phyloP scores from a whole-genome alignment of 2,888 invertebrate species.

The Papilio demoleus region DNA sequence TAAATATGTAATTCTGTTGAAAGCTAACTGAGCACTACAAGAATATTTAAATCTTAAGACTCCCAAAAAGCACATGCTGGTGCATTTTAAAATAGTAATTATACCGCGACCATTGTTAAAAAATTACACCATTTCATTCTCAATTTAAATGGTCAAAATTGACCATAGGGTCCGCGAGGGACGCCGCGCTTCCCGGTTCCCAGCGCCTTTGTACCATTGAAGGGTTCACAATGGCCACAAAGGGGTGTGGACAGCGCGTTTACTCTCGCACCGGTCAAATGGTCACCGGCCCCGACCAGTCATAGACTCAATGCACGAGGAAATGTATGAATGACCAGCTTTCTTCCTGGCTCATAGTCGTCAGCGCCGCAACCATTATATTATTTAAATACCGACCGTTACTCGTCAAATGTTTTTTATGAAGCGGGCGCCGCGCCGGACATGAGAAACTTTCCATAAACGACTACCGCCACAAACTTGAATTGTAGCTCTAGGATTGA shows the following conservation, averaged over 20 bases:
- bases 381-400: constrained; percentile 79
- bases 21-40: neutral
- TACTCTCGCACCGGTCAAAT: constrained; percentile 77
- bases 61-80: neutral
- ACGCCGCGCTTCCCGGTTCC: constrained; percentile 76
- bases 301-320: constrained; percentile 73
- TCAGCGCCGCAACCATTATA: constrained; percentile 69
- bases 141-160: constrained; percentile 66
- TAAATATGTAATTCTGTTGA: neutral
- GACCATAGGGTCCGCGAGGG: constrained; percentile 53
- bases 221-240: constrained; percentile 77
- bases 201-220: constrained; percentile 72
- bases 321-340: constrained; percentile 78
- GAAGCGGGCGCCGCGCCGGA: constrained; percentile 55
- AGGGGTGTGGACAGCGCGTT: constrained; percentile 80
- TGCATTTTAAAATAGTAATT: constrained; percentile 36
- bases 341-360: constrained; percentile 66
- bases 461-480: constrained; percentile 35
- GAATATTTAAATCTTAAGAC: constrained; percentile 3
- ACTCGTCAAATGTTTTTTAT: constrained; percentile 73
- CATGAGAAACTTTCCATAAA: constrained; percentile 72
- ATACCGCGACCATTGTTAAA: constrained; percentile 26
- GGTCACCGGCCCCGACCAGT: constrained; percentile 69
- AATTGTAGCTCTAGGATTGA: constrained; percentile 32
- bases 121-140: constrained; percentile 59